Conservation (phyloP, 92 coral and sea anemone species). For the Parazoanthus swiftii region DNA sequence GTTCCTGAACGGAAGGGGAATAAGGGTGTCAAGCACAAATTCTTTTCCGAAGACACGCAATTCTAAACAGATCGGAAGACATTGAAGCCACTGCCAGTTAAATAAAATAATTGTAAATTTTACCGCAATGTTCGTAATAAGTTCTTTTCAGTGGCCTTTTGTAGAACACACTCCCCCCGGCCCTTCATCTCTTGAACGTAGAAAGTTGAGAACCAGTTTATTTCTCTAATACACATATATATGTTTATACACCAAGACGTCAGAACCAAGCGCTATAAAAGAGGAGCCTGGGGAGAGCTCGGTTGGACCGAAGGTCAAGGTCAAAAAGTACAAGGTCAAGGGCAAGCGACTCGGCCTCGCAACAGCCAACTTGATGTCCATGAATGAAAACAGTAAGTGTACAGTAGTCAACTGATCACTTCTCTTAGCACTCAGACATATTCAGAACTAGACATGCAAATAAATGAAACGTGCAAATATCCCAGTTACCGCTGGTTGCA, state of each 20-base stretch:
- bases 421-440: neutral
- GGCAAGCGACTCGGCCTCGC: slow-evolving; percentile 37
- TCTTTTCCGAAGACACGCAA: too few species aligned
- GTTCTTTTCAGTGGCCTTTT: neutral
- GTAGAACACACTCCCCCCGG: neutral
- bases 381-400: slow-evolving; percentile 34
- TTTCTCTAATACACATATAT: neutral
- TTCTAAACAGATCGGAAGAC: too few species aligned
- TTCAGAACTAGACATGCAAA: neutral
- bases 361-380: slow-evolving; percentile 37
- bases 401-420: neutral
- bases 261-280: neutral
- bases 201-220: neutral
- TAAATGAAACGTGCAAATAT: too few species aligned
- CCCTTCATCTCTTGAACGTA: too few species aligned
- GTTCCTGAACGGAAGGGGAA: too few species aligned
- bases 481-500: too few species aligned
- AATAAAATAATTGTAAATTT: too few species aligned
- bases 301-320: slow-evolving; percentile 32
- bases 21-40: too few species aligned
- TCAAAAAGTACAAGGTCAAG: slow-evolving; percentile 42
- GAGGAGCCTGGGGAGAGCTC: slow-evolving; percentile 33
- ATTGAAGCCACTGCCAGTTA: too few species aligned
- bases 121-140: too few species aligned
- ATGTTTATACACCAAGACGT: neutral